A percentile compares a stretch with the other conserved stretches of the same genome.
These are phyloP conservation scores for Pocillopora damicornis DNA, from an alignment of 64 coral and sea anemone species.

Conservation along the genomic window DNA sequence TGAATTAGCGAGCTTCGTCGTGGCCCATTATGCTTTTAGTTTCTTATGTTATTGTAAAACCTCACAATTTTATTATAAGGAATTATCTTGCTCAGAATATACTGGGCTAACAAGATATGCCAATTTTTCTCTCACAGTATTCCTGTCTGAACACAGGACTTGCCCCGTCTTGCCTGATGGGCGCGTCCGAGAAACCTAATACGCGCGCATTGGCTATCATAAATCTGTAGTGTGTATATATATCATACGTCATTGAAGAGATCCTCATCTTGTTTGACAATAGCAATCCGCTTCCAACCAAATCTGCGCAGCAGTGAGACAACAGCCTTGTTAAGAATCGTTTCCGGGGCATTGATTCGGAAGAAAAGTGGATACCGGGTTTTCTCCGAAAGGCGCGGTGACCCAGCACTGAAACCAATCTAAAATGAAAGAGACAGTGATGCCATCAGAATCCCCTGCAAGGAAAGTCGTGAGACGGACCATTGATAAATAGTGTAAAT, in stretches of 20 bases:
- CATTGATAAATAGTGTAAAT: too few relatives aligned
- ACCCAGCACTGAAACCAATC: constrained; percentile 54
- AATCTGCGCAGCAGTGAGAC: constrained; percentile 44
- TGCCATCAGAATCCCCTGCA: too few relatives aligned
- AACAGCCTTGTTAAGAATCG: constrained; percentile 29
- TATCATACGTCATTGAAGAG: constrained; percentile 66
- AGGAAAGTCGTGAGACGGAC: too few relatives aligned
- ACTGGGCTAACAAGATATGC: too few relatives aligned
- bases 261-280: constrained; percentile 62
- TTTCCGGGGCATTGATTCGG: constrained; percentile 55
- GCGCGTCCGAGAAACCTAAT: background rate
- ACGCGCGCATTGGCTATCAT: background rate
- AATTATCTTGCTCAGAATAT: too few relatives aligned
- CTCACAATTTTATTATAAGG: too few relatives aligned
- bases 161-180: too few relatives aligned
- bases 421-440: background rate
- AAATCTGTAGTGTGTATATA: background rate
- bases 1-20: too few relatives aligned
- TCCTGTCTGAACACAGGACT: too few relatives aligned
- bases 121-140: too few relatives aligned
- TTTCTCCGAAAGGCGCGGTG: constrained; percentile 55
- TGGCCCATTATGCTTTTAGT: too few relatives aligned
- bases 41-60: too few relatives aligned
- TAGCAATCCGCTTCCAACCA: constrained; percentile 52
- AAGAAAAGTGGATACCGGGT: constrained; percentile 49